Evolutionary conservation across 2,888 invertebrate species (phyloP).

Genomic region (Luffia ferchaultella): DNA sequence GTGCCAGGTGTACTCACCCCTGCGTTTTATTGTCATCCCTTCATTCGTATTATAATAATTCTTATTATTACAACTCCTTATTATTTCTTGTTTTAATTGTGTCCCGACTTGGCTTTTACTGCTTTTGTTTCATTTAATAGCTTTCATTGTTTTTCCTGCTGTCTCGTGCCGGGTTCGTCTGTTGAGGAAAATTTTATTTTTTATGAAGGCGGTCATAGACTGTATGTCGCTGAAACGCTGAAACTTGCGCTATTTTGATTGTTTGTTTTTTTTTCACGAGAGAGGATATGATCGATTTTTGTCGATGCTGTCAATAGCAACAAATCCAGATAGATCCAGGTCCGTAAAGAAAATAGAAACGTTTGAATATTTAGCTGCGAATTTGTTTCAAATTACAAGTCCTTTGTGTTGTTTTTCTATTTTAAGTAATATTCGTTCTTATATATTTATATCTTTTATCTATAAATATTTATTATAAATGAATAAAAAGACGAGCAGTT

Average conservation of each 20-base stretch:
- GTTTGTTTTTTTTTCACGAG: conserved; percentile 1
- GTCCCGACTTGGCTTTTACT: conserved; percentile 60
- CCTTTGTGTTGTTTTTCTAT: no score
- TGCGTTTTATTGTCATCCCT: conserved; percentile 7
- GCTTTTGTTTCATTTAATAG: conserved; percentile 63
- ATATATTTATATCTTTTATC: no score
- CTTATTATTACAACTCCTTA: conserved; percentile 62
- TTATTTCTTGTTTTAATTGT: conserved; percentile 66
- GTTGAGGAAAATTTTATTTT: background rate
- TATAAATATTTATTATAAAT: no score
- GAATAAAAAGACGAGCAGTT: no score
- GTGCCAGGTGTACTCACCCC: background rate
- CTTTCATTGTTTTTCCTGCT: conserved; percentile 53
- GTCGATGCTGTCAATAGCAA: no score
- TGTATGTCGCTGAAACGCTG: no score
- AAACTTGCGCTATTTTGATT: background rate
- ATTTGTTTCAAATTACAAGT: no score
- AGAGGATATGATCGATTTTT: no score
- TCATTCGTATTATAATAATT: conserved; percentile 35
- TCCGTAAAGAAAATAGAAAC: no score
- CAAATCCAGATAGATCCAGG: no score
- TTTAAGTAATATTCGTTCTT: no score
- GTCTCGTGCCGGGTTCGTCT: conserved; percentile 47
- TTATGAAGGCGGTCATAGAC: background rate
- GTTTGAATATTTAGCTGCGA: no score